Base-by-base conservation (phyloP, 2,113 vertebrate species). In the Elanoides forficatus region DNA sequence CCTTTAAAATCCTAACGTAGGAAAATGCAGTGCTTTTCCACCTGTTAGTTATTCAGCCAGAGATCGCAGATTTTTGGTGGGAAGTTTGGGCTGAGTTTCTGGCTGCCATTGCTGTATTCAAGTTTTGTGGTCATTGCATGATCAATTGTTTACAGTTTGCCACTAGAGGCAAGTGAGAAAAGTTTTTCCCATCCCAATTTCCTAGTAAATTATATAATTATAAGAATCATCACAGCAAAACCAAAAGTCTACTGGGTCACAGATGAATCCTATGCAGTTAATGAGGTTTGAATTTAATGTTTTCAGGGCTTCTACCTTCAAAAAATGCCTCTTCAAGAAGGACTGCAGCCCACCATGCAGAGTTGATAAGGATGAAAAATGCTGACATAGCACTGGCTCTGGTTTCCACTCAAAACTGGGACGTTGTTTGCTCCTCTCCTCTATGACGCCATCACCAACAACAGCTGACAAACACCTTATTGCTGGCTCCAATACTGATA, bases 351-450 rank as follows among this genome's bases (percentile, higher is more conserved):
- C 53, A 65, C 19, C 1, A 1, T 65, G 12, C 19, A 45, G 50
- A 53, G 59, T 20, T 0, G 4, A 38, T 58, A 86, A 70, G 42
- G 40, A 29, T 70, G 74, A 76, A 66, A 95, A 83, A 25, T 43
- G 1, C 45, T 60, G 67, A 21, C 0, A 0, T n/a, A 50, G 11
- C 40, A 65, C 40, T 0, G 0, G 14, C 8, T 72, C 42, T 45
- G 26, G 15, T 86, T 95, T 86, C 36, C 43, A 9, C 10, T 68
- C 20, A 38, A 27, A 82, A 7, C 21, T 68, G 62, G 48, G 40
- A 43, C 1, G 2, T 14, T 22, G 12, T 74, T 91, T 87, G 26
- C 18, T 85, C 23, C 11, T 76, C n/a, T 80, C 10, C 21, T 5
- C 19, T 47, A 23, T 7, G 30, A 9, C 9, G 25, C 20, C 18